phyloP scores from a whole-genome alignment of 2,113 vertebrate genomes.

The Sialia sialis region DNA sequence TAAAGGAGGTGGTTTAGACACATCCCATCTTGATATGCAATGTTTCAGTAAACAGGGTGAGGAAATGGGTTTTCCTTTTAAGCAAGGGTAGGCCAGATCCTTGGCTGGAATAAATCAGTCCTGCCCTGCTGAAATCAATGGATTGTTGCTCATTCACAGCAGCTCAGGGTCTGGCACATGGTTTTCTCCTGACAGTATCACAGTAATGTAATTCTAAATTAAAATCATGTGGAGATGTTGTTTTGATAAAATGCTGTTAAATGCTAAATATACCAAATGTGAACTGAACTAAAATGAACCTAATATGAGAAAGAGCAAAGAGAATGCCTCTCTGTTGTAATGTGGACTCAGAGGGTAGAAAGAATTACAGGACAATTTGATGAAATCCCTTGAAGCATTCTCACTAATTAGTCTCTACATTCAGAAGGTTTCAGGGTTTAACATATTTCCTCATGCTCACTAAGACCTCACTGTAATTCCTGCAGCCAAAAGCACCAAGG shows the following conservation, averaged over 20 bases:
- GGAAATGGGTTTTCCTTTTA: constrained; percentile 32
- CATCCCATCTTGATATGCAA: neutral
- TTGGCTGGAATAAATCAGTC: neutral
- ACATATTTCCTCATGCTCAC: neutral
- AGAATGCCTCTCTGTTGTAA: neutral
- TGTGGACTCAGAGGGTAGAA: neutral
- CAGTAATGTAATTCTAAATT: neutral
- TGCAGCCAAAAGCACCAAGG: neutral
- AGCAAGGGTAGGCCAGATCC: neutral
- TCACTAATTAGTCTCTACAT: neutral
- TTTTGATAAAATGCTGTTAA: neutral
- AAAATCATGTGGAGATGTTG: neutral
- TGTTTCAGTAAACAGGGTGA: neutral
- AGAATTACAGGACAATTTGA: neutral
- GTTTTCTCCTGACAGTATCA: constrained; percentile 1
- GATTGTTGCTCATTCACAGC: neutral
- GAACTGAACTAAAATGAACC: neutral
- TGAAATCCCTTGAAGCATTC: neutral
- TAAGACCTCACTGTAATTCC: neutral
- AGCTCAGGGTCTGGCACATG: neutral
- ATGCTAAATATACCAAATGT: neutral
- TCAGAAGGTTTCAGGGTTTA: neutral
- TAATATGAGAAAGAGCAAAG: neutral
- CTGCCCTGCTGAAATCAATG: constrained; percentile 1
- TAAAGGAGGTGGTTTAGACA: constrained; percentile 12